Base-by-base conservation (phyloP, 2,797 vertebrate species). In the Cuculus canorus region DNA sequence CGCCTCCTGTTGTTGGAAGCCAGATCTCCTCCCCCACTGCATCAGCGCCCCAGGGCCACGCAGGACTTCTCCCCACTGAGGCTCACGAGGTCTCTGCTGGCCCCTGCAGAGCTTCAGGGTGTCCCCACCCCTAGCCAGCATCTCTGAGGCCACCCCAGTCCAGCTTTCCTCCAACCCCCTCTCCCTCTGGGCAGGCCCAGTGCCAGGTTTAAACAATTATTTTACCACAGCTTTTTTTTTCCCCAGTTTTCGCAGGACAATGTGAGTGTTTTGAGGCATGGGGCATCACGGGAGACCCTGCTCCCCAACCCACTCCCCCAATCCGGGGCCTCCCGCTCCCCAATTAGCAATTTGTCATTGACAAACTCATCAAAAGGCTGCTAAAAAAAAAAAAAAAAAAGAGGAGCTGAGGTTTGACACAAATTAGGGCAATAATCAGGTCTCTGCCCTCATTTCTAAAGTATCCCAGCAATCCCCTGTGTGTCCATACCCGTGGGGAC, bases 361-460 rank as follows among this genome's bases (percentile, higher is more conserved):
- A 63, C 3, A 4, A 86, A 45, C 41, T 93, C 73, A 82, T 89
- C 89, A 73, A 78, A 92, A 92, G 9, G 24, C 78, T 79, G 52
- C 47, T 81, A 41, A 92, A 91, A 73, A 43, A 48, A 70, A 17
- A 11, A 15, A 23, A 48, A 50, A 43, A 75, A 39, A 5, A 32
- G 10, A 30, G 24, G 5, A 50, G 2, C 13, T 27, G 80, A 83
- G 76, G 27, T 52, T 75, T 45, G 61, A 60, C 68, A 71, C 69
- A 68, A 96, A 91, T 56, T 92, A 79, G 95, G 89, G 56, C 87
- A 90, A 23, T 57, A 86, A 91, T 60, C 84, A 94, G 87, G 89
- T 93, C 82, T 77, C 33, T 91, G 90, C 1, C 87, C 93, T 90
- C 35, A 9, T 88, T 95, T 86, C 64, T 12, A 61, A 75, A 75